phyloP scores from a whole-genome alignment of 2,888 invertebrate species.

The Phyllotreta cruciferae region DNA sequence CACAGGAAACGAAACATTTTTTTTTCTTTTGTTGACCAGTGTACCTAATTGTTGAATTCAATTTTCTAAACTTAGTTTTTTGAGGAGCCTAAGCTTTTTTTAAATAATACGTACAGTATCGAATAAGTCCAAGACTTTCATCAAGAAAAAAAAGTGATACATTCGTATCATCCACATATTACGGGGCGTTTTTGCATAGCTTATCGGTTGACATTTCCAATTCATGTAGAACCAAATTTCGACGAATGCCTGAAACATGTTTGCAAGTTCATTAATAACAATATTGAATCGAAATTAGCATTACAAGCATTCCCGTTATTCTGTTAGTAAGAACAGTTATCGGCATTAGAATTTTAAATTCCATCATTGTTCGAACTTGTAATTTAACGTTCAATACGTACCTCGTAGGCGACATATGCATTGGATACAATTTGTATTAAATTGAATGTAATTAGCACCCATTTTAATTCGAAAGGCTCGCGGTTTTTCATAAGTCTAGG shows the following conservation, averaged over 20 bases:
- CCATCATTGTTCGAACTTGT: not conserved
- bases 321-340: not conserved
- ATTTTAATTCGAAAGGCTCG: slow-evolving; percentile 44
- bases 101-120: slow-evolving; percentile 68
- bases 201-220: slow-evolving; percentile 84
- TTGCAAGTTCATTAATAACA: not conserved
- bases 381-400: slow-evolving; percentile 28
- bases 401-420: slow-evolving; percentile 38
- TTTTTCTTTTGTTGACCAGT: no score
- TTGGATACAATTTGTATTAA: slow-evolving; percentile 44
- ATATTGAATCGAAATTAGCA: no score
- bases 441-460: slow-evolving; percentile 43
- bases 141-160: slow-evolving; percentile 73
- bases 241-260: not conserved
- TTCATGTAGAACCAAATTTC: slow-evolving; percentile 67
- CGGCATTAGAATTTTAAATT: no score
- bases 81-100: no score
- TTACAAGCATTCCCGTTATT: no score
- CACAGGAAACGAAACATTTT: no score
- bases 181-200: slow-evolving; percentile 67
- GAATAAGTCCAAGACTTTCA: slow-evolving; percentile 75
- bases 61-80: no score
- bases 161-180: slow-evolving; percentile 66
- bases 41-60: no score
- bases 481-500: slow-evolving; percentile 47